Conservation (phyloP, 2,113 vertebrate genomes). For the Callipepla californica region DNA sequence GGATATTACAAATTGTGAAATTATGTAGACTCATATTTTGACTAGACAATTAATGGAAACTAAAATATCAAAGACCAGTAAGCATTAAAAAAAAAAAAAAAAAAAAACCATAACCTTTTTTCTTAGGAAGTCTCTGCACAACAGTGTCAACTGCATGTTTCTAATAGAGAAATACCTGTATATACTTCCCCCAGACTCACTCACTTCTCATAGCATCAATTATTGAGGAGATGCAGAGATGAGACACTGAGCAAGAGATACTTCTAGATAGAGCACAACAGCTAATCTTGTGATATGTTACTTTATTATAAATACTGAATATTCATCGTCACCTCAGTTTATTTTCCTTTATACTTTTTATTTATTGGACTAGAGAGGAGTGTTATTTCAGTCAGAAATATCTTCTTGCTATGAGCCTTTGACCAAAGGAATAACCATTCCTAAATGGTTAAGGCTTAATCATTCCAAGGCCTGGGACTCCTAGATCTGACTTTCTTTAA, state of each 20-base stretch:
- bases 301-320: neutral
- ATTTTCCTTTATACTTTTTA: neutral
- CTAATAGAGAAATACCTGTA: neutral
- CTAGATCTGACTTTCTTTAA: neutral
- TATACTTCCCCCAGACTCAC: neutral
- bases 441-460: neutral
- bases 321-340: neutral
- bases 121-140: neutral
- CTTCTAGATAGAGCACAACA: neutral
- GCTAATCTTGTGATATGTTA: neutral
- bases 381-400: neutral
- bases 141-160: neutral
- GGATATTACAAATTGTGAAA: neutral
- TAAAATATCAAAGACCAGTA: neutral
- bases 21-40: neutral
- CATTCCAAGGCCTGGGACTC: neutral
- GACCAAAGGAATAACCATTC: neutral
- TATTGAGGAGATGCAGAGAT: neutral
- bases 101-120: neutral
- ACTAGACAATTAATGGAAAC: neutral
- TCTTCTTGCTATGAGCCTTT: neutral
- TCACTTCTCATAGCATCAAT: neutral
- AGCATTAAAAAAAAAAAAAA: neutral
- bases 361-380: rapidly evolving
- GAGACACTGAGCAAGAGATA: neutral